These are phyloP conservation scores for Trichomalopsis sarcophagae DNA, from an alignment of 1,140 invertebrate genomes.

Conservation along the genomic window DNA sequence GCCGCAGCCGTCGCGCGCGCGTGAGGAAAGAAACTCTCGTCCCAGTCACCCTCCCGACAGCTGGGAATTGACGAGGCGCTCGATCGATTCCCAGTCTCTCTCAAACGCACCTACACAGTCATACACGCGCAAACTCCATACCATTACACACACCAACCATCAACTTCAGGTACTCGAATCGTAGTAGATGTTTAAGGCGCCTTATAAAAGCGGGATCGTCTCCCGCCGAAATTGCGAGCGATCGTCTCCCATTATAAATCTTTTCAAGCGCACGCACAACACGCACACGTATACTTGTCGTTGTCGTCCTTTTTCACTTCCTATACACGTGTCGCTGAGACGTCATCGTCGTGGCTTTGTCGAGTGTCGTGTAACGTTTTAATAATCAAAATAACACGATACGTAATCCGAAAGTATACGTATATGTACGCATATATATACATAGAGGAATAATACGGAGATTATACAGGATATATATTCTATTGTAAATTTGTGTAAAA, in stretches of 20 bases:
- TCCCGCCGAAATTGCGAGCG: conserved; percentile 38
- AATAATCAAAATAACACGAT: conserved; percentile 43
- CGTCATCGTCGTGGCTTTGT: conserved; percentile 22
- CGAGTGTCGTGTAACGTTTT: conserved; percentile 2
- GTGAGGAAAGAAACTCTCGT: background rate
- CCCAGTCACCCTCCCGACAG: background rate
- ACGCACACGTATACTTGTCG: background rate
- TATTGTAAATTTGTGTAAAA: conserved; percentile 47
- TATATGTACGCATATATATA: conserved; percentile 28
- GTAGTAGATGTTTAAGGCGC: conserved; percentile 41
- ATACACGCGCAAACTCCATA: background rate
- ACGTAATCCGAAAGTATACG: conserved; percentile 40
- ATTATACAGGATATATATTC: conserved; percentile 18
- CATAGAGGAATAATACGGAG: background rate
- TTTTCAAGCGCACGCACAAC: background rate
- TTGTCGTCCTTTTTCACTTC: background rate
- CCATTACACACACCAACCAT: background rate
- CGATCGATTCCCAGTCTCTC: background rate
- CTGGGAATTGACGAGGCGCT: background rate
- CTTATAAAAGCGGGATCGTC: conserved; percentile 22
- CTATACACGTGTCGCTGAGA: background rate
- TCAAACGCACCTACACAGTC: background rate
- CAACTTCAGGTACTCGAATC: background rate
- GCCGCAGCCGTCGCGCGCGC: background rate
- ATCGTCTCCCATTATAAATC: conserved; percentile 18